Conservation (phyloP, 1,140 invertebrate genomes). For the Rhagoletis zephyria region DNA sequence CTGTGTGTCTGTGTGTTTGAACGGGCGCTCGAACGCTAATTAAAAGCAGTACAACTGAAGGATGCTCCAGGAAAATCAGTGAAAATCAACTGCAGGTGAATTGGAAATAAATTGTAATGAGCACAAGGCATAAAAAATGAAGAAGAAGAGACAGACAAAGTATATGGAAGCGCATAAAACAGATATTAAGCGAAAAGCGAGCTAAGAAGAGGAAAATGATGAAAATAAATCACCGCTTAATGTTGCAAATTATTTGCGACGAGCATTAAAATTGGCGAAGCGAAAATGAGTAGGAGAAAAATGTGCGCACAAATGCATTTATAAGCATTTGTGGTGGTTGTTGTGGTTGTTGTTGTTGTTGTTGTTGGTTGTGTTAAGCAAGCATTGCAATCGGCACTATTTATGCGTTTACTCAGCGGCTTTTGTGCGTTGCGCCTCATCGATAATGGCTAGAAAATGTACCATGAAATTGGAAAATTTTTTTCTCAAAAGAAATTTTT, state of each 20-base stretch:
- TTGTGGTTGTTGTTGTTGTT: not conserved
- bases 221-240: constrained; percentile 42
- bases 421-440: not conserved
- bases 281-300: not conserved
- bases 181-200: not conserved
- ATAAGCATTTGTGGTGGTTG: not conserved
- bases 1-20: not conserved
- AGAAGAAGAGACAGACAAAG: not conserved
- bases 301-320: constrained; percentile 15
- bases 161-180: not conserved
- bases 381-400: not conserved
- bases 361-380: not conserved
- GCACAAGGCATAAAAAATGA: not conserved
- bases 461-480: constrained; percentile 47
- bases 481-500: constrained; percentile 4
- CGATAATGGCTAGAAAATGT: constrained; percentile 28
- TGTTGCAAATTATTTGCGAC: constrained; percentile 42
- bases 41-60: constrained; percentile 43
- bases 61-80: constrained; percentile 46
- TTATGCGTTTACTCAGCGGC: not conserved
- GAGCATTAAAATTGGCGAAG: not conserved
- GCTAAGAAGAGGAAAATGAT: not conserved
- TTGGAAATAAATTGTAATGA: constrained; percentile 52
- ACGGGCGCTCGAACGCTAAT: constrained; percentile 11
- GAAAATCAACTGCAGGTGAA: constrained; percentile 43